A percentile compares a stretch with the other conserved stretches of the same genome.
These are phyloP conservation scores for Ianthella basta DNA, from an alignment of 37 sponge, comb jelly and placozoan species.

Conservation along the genomic window DNA sequence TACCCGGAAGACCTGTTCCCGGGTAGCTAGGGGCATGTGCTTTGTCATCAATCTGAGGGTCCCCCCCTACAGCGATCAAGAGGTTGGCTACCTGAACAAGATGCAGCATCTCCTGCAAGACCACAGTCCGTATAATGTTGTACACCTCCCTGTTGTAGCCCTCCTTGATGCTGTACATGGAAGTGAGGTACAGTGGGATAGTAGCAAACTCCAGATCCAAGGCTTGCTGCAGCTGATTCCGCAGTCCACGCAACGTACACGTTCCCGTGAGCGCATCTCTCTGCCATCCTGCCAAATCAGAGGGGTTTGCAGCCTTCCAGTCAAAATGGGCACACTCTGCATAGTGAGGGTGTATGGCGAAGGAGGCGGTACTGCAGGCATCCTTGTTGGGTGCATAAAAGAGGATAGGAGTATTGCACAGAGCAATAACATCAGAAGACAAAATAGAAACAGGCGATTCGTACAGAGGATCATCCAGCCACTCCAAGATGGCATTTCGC, in stretches of 20 bases:
- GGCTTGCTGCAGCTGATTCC: slow-evolving; percentile 39
- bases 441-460: no score
- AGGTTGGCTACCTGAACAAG: slow-evolving; percentile 59
- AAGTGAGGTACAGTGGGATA: slow-evolving; percentile 54
- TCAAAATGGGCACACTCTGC: no score
- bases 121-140: slow-evolving; percentile 27
- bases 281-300: not conserved
- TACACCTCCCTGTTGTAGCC: slow-evolving; percentile 48
- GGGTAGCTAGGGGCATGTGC: slow-evolving; percentile 38
- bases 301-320: no score
- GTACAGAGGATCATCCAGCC: slow-evolving; percentile 33
- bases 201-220: slow-evolving; percentile 51
- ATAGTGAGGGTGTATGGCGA: not conserved
- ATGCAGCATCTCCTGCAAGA: slow-evolving; percentile 70
- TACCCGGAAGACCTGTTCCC: slow-evolving; percentile 35
- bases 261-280: not conserved
- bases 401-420: no score
- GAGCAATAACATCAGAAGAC: no score
- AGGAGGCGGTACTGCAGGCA: not conserved
- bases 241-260: slow-evolving; percentile 3
- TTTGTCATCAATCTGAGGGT: slow-evolving; percentile 46
- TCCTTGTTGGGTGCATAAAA: no score
- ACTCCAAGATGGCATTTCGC: slow-evolving; percentile 41
- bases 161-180: slow-evolving; percentile 53
- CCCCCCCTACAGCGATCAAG: slow-evolving; percentile 51